Conservation (phyloP, 2,797 vertebrate species). For the Todus mexicanus region DNA sequence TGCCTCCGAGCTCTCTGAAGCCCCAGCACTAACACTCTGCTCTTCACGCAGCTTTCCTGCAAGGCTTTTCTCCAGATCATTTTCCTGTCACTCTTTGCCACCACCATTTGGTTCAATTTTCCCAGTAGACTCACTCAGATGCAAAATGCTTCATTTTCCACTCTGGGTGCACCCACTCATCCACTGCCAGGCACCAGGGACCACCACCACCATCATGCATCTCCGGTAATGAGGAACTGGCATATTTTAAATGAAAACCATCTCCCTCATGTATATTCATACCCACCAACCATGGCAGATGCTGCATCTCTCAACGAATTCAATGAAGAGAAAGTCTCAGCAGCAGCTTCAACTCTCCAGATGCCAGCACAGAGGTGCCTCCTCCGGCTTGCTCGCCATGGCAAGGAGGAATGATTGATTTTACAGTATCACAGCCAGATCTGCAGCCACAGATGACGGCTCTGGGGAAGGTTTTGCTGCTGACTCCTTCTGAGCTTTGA, state of each 20-base stretch:
- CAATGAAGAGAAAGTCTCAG: neutral
- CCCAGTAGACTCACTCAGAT: neutral
- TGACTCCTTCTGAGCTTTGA: neutral
- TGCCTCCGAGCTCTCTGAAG: neutral
- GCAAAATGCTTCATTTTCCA: neutral
- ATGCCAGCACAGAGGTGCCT: neutral
- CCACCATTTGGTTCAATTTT: neutral
- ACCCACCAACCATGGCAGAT: neutral
- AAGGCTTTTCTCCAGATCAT: neutral
- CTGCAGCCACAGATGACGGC: neutral
- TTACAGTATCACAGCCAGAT: neutral
- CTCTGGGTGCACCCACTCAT: too few species aligned
- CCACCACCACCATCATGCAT: neutral
- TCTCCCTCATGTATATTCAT: neutral
- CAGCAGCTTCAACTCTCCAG: neutral
- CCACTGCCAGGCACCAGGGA: neutral
- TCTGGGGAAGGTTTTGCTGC: neutral
- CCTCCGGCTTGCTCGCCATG: neutral
- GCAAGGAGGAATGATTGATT: conserved; percentile 7
- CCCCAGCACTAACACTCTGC: neutral
- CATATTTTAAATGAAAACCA: neutral
- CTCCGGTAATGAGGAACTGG: neutral
- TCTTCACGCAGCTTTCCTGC: neutral
- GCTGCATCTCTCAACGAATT: neutral
- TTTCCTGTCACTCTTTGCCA: neutral